Percentiles rank a stretch among this genome's conserved stretches.
Evolutionary conservation across 2,888 invertebrate species (phyloP).

Genomic region (Hyposoter dolosus): DNA sequence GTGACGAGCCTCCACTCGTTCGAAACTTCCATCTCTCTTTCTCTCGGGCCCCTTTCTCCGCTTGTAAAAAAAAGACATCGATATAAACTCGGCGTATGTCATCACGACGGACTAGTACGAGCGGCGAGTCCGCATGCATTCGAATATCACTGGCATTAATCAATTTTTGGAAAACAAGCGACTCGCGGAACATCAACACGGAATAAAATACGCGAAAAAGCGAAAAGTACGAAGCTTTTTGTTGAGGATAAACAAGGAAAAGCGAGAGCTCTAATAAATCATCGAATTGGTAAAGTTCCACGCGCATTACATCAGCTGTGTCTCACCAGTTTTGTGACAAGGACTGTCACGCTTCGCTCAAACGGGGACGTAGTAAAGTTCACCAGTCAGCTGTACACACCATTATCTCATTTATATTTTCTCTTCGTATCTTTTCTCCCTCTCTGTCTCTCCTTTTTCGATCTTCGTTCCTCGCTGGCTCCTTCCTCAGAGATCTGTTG

Average conservation of each 20-base stretch:
- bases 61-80: slow-evolving; percentile 17
- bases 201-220: neutral
- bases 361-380: slow-evolving; percentile 1
- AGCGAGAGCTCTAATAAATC: neutral
- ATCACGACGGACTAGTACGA: slow-evolving; percentile 39
- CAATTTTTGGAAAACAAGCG: neutral
- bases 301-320: slow-evolving; percentile 29
- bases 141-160: slow-evolving; percentile 2
- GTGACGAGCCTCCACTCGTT: slow-evolving; percentile 33
- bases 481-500: slow-evolving; percentile 14
- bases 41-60: slow-evolving; percentile 28
- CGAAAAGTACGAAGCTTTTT: neutral
- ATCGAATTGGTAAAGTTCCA: slow-evolving; percentile 1
- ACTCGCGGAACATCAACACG: neutral
- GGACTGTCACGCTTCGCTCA: neutral
- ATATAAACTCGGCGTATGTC: slow-evolving; percentile 42
- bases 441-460: neutral
- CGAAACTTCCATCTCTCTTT: neutral
- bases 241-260: neutral
- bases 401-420: slow-evolving; percentile 13
- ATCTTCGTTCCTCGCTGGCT: neutral
- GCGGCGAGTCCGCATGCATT: slow-evolving; percentile 34
- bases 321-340: slow-evolving; percentile 29
- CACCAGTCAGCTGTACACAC: slow-evolving; percentile 23
- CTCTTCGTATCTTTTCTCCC: neutral